Conservation (phyloP, 2,113 vertebrate genomes). For the Saguinus imperator region DNA sequence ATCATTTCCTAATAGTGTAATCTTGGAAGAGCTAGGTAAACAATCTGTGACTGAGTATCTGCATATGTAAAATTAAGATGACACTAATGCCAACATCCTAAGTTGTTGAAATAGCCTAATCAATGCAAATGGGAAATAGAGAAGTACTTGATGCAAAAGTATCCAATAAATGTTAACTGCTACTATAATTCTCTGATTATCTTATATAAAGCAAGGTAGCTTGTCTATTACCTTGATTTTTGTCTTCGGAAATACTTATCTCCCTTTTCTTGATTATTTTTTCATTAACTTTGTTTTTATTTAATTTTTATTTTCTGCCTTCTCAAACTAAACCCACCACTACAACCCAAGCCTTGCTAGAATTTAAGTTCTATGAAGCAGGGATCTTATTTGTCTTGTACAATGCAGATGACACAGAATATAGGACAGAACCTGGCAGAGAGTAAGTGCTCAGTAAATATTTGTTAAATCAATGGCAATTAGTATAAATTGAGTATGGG, state of each 20-base stretch:
- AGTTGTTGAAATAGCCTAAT: background rate
- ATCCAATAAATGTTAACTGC: background rate
- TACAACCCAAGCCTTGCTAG: background rate
- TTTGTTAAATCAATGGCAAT: background rate
- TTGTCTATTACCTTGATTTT: background rate
- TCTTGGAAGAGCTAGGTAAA: background rate
- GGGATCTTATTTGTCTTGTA: background rate
- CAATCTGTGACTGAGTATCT: background rate
- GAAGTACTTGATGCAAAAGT: background rate
- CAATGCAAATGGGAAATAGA: background rate
- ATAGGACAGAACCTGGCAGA: background rate
- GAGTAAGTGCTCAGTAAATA: background rate
- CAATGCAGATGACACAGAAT: background rate
- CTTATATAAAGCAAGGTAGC: background rate
- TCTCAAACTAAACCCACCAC: background rate
- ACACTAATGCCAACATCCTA: background rate
- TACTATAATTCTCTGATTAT: background rate
- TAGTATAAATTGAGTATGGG: background rate
- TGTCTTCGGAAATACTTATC: background rate
- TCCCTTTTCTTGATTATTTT: background rate
- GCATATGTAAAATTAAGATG: background rate
- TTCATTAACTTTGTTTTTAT: background rate
- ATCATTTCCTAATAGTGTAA: background rate
- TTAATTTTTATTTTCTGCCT: constrained; percentile 22
- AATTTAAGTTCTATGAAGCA: constrained; percentile 2